Conservation (phyloP, 2,797 vertebrate species). For the Molossus alvarezi region DNA sequence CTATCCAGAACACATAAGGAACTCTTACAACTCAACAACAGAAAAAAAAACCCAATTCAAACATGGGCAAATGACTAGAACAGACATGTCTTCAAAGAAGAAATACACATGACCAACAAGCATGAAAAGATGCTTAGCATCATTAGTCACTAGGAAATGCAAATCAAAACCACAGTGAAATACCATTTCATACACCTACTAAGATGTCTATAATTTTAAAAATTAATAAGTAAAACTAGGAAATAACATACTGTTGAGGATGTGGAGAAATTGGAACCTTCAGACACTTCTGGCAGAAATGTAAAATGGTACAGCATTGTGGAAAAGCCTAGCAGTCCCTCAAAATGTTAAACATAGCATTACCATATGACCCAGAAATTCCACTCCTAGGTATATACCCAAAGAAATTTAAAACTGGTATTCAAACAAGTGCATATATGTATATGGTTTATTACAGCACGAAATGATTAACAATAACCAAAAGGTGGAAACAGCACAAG, state of each 20-base stretch:
- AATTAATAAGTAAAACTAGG: background rate
- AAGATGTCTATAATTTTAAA: background rate
- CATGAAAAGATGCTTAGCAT: background rate
- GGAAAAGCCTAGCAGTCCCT: background rate
- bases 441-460: background rate
- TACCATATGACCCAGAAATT: background rate
- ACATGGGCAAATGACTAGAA: background rate
- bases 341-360: slow-evolving; percentile 22
- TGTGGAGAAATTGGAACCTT: background rate
- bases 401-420: background rate
- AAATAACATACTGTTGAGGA: background rate
- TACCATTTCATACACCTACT: background rate
- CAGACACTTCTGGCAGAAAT: background rate
- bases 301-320: background rate
- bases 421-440: background rate
- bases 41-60: slow-evolving; percentile 32
- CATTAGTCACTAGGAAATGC: background rate
- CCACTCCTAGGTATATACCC: background rate
- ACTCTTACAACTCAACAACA: slow-evolving; percentile 20
- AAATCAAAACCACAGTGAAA: background rate
- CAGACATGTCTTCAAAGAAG: background rate
- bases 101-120: background rate
- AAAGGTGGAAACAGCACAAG: background rate
- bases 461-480: background rate
- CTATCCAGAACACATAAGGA: background rate